A percentile compares a stretch with the other conserved stretches of the same genome.
These are phyloP conservation scores for Furcula furcula DNA, from an alignment of 2,888 invertebrate species.

Conservation along the genomic window DNA sequence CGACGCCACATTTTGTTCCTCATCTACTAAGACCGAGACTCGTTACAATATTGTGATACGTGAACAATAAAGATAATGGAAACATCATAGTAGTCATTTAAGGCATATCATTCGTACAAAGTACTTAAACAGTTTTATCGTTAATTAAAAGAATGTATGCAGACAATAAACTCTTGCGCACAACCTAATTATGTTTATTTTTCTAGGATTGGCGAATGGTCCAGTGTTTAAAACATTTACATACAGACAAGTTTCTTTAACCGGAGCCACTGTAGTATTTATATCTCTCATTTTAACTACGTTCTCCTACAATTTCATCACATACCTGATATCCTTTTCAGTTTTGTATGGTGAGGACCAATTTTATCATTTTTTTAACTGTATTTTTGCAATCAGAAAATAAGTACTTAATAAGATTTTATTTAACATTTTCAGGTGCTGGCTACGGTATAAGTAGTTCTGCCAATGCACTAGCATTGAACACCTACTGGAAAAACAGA, in stretches of 20 bases:
- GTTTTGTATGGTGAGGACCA: slow-evolving; percentile 85
- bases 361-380: no score
- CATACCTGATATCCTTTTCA: slow-evolving; percentile 84
- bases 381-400: no score
- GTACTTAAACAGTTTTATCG: no score
- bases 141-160: no score
- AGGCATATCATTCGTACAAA: no score
- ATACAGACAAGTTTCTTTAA: slow-evolving; percentile 85
- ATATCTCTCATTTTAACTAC: slow-evolving; percentile 82
- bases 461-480: slow-evolving; percentile 86
- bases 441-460: slow-evolving; percentile 86
- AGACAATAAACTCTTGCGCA: no score
- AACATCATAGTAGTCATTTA: no score
- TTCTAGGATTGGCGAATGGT: slow-evolving; percentile 86
- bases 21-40: no score
- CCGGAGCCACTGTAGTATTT: slow-evolving; percentile 83
- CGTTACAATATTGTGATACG: no score
- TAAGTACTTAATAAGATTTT: slow-evolving; percentile 1
- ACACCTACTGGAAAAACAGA: slow-evolving; percentile 87
- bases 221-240: slow-evolving; percentile 85
- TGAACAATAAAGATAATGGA: no score
- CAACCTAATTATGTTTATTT: no score
- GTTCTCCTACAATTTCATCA: slow-evolving; percentile 83
- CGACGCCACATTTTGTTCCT: no score
- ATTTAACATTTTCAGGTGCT: slow-evolving; percentile 69